Conservation (phyloP, 2,797 vertebrate genomes). For the Tamandua tetradactyla region DNA sequence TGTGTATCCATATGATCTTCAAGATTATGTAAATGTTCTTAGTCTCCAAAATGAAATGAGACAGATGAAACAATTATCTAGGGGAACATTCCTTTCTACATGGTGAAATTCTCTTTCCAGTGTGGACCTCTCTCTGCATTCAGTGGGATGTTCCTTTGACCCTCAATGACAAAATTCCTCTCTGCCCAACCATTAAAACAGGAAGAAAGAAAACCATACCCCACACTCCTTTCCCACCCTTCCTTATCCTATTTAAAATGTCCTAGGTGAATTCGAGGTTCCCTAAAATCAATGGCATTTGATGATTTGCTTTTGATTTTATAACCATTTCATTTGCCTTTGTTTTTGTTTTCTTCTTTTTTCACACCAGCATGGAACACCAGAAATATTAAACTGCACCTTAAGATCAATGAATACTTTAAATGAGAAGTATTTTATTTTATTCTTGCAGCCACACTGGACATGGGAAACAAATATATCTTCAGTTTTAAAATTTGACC, state of each 20-base stretch:
- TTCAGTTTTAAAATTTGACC: slow-evolving; percentile 5
- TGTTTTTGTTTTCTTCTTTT: not conserved
- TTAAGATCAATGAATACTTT: not conserved
- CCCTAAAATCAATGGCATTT: not conserved
- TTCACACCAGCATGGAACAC: not conserved
- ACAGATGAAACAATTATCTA: not conserved
- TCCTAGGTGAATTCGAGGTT: not conserved
- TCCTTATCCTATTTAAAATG: not conserved
- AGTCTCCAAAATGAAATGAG: not conserved
- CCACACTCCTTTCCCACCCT: not conserved
- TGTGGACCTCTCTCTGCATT: not conserved
- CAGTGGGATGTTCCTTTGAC: not conserved
- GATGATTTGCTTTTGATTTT: not conserved
- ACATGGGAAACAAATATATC: not conserved
- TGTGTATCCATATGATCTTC: not conserved
- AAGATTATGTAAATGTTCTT: not conserved
- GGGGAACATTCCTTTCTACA: not conserved
- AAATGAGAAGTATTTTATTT: slow-evolving; percentile 2
- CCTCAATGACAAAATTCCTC: not conserved
- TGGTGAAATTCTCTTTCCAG: not conserved
- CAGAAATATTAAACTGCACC: not conserved
- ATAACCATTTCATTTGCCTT: not conserved
- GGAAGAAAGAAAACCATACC: not conserved
- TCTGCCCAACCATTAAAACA: not conserved
- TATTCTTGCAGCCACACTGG: not conserved